These are phyloP conservation scores for Tokudaia tokunoshimensis DNA, from an alignment of 2,797 vertebrate species.

Conservation along the genomic window DNA sequence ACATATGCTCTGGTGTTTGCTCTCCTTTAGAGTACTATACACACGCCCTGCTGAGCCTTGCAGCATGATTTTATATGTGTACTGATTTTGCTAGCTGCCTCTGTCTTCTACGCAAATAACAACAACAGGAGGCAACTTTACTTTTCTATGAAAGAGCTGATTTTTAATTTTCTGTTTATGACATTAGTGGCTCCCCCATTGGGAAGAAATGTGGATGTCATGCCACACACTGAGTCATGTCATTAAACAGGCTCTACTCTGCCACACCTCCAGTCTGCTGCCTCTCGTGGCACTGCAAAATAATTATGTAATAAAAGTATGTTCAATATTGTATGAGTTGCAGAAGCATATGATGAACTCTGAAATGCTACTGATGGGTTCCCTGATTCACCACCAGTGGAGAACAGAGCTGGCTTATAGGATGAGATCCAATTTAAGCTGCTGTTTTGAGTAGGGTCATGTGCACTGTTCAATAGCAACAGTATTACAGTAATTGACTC, in stretches of 20 bases:
- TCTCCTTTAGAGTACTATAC: constrained; percentile 25
- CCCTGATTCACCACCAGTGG: constrained; percentile 47
- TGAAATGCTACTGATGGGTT: neutral
- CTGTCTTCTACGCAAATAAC: constrained; percentile 41
- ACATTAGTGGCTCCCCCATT: constrained; percentile 12
- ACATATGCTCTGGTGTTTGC: neutral
- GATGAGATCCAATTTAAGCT: constrained; percentile 62
- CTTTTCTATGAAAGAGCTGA: constrained; percentile 38
- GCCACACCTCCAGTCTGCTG: neutral
- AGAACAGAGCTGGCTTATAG: constrained; percentile 33
- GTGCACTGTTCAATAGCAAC: constrained; percentile 49
- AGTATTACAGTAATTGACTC: constrained; percentile 64
- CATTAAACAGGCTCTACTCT: constrained; percentile 48
- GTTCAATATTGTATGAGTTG: constrained; percentile 45
- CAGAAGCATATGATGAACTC: constrained; percentile 51
- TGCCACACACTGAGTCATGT: constrained; percentile 42
- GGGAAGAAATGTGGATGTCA: constrained; percentile 48
- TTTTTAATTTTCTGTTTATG: constrained; percentile 72
- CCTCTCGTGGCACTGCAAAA: constrained; percentile 24
- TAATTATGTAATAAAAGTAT: constrained; percentile 40
- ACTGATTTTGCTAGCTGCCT: neutral
- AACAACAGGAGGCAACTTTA: neutral
- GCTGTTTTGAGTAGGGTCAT: constrained; percentile 61
- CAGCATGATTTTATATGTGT: neutral
- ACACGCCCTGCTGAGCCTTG: neutral